These are phyloP conservation scores for Cheiracanthium punctorium DNA, from an alignment of 2,888 invertebrate species.

Conservation along the genomic window DNA sequence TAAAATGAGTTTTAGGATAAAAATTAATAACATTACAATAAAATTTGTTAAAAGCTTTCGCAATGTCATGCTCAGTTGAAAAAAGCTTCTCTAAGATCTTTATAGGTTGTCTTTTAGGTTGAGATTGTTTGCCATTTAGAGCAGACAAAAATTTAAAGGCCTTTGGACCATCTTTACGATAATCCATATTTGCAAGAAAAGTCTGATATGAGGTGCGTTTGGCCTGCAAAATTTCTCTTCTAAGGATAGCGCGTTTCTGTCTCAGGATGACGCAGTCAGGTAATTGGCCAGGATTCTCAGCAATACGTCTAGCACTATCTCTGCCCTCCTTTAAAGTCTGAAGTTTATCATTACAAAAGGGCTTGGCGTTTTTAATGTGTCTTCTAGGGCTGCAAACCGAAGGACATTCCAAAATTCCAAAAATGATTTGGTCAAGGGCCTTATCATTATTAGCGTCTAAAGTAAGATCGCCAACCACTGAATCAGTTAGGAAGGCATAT, in stretches of 20 bases:
- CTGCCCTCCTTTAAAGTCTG: background rate
- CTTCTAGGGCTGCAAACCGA: background rate
- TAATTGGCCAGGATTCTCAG: background rate
- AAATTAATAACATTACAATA: too few species aligned
- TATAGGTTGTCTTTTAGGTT: background rate
- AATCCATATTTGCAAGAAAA: background rate
- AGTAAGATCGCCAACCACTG: background rate
- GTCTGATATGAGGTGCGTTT: background rate
- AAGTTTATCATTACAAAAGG: background rate
- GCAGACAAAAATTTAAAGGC: too few species aligned
- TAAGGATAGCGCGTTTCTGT: background rate
- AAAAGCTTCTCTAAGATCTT: background rate
- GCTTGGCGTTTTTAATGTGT: conserved; percentile 16
- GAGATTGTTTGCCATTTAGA: too few species aligned
- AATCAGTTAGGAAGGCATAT: background rate
- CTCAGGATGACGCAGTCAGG: background rate
- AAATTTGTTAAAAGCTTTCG: background rate
- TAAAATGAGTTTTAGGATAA: too few species aligned
- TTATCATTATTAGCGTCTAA: background rate
- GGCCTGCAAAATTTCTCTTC: background rate
- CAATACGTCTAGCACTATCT: background rate
- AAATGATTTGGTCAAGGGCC: background rate
- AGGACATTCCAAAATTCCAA: background rate
- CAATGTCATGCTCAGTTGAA: background rate
- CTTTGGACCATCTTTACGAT: background rate